Evolutionary conservation across 1,140 invertebrate species (phyloP), one percentile per base, ranked within the genome.

Genomic region (Calephelis nemesis): DNA sequence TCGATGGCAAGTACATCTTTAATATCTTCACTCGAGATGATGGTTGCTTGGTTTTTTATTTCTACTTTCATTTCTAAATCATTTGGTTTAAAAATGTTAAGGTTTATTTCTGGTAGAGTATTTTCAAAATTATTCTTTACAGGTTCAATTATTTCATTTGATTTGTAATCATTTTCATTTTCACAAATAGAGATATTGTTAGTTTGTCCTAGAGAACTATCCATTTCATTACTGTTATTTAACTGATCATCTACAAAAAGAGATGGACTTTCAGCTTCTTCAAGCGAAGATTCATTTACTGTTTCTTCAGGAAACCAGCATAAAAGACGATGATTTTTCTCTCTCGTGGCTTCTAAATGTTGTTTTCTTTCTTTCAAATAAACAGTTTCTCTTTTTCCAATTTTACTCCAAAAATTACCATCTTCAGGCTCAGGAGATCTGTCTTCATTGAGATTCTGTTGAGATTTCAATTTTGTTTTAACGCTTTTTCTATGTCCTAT

Each of bases 391-490:
- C 92, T 80, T 80, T 93, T 92, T 54, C 92, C 92, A 74, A 93
- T 92, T 83, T 85, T 90, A 68, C 87, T 85, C 93, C 93, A 93
- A 86, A 93, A 93, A 72, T 93, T 92, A 40, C 85, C 88, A 72
- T 84, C 81, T 1, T 91, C 87, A 11, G 83, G 82, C 71, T 87
- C 87, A 60, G 84, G 85, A 8, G 85, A 88, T 63, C 77, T 67
- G 45, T 68, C 68, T 47, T 62, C 15, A 47, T 7, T 47, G 19
- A 30, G 12, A 62, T 54, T 50, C 19, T 39, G 19, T 63, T 58
- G 47, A n/a, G 12, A n/a, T 60, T 76, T 62, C 45, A 64, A 70
- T 15, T 67, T 74, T 45, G 30, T 50, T 67, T 71, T 71, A 60
- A 63, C 49, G 71, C 52, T 73, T 72, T 71, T 72, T 69, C 68